Evolutionary conservation across 2,888 invertebrate species (phyloP), one percentile per base, ranked within the genome.

Genomic region (Phalera bucephala): DNA sequence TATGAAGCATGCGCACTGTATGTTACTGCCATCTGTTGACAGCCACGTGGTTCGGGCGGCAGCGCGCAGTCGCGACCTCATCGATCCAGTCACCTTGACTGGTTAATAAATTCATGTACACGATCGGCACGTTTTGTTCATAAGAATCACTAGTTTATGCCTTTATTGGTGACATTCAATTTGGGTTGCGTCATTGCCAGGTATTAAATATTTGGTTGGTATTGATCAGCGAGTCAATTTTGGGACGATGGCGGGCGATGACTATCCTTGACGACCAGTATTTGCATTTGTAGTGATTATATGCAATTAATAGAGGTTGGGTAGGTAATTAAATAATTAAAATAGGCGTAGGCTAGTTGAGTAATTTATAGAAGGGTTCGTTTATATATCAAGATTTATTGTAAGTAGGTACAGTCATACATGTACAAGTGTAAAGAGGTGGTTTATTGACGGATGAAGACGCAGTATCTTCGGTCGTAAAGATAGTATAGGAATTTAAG

Each of bases 21-120:
- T 17, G 43, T 51, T 66, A 78, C 72, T 67, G 88, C 87, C 87
- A 87, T 87, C 88, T 88, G 85, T 85, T 80, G 85, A 76, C 71
- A 52, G 69, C 71, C 86, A 87, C 87, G 88, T 87, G 70, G 64
- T 62, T 45, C 25, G 21, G 38, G 36, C 27, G 34, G 43, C 36
- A 31, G 20, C 19, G 62, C 83, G 85, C 83, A 73, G 53, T 76
- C 73, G 78, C 73, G 76, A 37, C 56, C 61, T 55, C 71, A 88
- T 87, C 84, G 88, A 88, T 85, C 79, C 69, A 51, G 71, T 80
- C 80, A 82, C 82, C 83, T 83, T 85, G 81, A 78, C 79, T 76
- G 75, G 61, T 69, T 83, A 81, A 84, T 85, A 80, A 75, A 84
- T 86, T 85, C 85, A 80, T 80, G 71, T 76, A 70, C 75, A 74